phyloP scores from a whole-genome alignment of 2,113 vertebrate genomes.

The Eulacestoma nigropectus region DNA sequence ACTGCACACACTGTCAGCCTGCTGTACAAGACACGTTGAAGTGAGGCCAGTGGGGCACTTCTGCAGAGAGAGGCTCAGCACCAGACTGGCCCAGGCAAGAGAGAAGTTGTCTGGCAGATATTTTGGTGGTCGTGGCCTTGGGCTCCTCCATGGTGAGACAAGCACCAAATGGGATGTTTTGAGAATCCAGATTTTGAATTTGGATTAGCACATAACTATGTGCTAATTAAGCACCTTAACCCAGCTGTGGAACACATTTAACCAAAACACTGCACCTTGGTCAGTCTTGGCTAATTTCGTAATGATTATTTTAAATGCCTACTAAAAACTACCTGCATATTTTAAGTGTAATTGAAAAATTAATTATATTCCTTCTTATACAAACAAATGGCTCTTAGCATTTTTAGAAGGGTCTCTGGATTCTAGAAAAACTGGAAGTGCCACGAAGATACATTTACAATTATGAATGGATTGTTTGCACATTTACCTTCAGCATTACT shows the following conservation, averaged over 20 bases:
- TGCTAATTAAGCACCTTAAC: not conserved
- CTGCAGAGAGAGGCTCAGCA: not conserved
- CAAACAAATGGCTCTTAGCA: not conserved
- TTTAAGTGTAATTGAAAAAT: not conserved
- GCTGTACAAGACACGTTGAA: not conserved
- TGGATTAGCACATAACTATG: too few species aligned
- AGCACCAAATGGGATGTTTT: not conserved
- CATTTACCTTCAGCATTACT: not conserved
- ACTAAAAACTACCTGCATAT: not conserved
- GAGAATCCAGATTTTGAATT: not conserved
- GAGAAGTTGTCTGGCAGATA: not conserved
- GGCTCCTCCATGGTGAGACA: not conserved
- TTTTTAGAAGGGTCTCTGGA: not conserved
- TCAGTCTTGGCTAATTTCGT: not conserved
- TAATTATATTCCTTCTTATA: not conserved
- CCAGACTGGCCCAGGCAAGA: not conserved
- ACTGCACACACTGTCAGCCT: not conserved
- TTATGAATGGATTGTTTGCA: not conserved
- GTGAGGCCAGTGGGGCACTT: rapidly evolving
- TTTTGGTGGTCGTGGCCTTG: not conserved
- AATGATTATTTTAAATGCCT: not conserved
- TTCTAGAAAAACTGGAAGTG: not conserved
- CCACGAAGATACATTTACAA: not conserved
- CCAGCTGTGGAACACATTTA: not conserved
- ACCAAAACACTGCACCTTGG: not conserved